Conservation (phyloP, 2,888 invertebrate genomes). For the Harpalus rufipes region DNA sequence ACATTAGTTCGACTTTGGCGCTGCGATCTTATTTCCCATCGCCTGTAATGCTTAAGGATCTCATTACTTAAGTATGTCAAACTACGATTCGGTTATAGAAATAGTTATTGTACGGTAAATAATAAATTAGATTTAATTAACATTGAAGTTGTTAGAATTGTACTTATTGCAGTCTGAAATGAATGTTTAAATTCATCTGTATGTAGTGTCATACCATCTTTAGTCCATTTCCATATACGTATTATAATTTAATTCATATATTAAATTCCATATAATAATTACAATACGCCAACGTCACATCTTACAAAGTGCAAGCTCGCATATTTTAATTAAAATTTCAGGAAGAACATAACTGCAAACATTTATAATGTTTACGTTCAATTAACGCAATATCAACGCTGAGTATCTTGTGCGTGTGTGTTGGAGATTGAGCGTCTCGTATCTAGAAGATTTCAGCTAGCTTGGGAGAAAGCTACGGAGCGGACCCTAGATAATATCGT, state of each 20-base stretch:
- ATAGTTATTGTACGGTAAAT: no score
- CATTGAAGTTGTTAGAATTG: no score
- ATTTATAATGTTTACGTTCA: constrained; percentile 38
- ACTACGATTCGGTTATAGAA: no score
- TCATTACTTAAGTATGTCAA: no score
- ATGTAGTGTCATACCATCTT: neutral
- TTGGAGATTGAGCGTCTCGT: neutral
- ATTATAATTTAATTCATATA: neutral
- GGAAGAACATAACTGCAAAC: constrained; percentile 51
- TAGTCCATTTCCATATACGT: neutral
- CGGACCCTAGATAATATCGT: constrained; percentile 54
- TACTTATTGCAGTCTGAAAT: no score
- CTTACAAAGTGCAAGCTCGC: constrained; percentile 16
- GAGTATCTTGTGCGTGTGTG: constrained; percentile 17
- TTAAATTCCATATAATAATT: neutral
- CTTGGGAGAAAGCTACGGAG: constrained; percentile 47
- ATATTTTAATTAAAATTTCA: constrained; percentile 51
- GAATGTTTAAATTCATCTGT: no score
- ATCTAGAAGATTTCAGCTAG: constrained; percentile 36
- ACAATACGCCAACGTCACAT: neutral
- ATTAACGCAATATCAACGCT: constrained; percentile 47
- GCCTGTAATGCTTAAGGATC: no score
- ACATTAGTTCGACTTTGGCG: no score
- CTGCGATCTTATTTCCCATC: no score
- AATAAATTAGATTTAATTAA: no score